A percentile compares a stretch with the other conserved stretches of the same genome.
These are phyloP conservation scores for Sebastes oblongus DNA, from an alignment of 2,797 vertebrate species.

Conservation along the genomic window DNA sequence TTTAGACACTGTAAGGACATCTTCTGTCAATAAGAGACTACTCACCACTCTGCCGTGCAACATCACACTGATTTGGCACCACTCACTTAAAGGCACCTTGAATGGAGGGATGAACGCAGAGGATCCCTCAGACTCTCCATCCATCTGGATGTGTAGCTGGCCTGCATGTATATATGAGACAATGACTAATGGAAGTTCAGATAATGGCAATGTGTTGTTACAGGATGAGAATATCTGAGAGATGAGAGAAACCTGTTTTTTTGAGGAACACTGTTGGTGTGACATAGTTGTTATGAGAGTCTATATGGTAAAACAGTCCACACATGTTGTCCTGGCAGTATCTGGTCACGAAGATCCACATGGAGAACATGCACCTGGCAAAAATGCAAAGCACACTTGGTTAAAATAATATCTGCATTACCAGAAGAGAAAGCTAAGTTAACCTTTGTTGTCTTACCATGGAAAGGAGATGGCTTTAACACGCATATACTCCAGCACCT, in stretches of 20 bases:
- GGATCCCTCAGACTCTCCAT: conserved; percentile 45
- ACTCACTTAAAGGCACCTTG: conserved; percentile 72
- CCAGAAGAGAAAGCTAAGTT: not conserved
- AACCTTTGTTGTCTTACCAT: conserved; percentile 69
- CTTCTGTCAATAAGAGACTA: not conserved
- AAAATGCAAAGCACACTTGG: not conserved
- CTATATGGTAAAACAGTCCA: conserved; percentile 79
- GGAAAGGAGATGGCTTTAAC: conserved; percentile 64
- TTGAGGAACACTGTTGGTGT: conserved; percentile 80
- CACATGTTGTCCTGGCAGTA: conserved; percentile 71
- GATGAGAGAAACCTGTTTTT: conserved; percentile 62
- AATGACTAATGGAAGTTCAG: not conserved
- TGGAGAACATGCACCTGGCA: conserved; percentile 77
- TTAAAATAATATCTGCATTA: not conserved
- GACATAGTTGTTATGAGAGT: conserved; percentile 67
- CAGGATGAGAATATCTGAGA: not conserved
- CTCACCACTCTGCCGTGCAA: conserved; percentile 73
- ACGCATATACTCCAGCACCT: conserved; percentile 76
- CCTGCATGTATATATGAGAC: conserved; percentile 58
- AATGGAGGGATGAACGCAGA: conserved; percentile 75
- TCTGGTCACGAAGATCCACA: conserved; percentile 80
- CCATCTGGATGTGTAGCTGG: conserved; percentile 80
- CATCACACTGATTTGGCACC: conserved; percentile 79
- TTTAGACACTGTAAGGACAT: not conserved
- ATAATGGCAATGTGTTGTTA: not conserved